Conservation (phyloP, 1,140 invertebrate genomes). For the Platorchestia sp. region DNA sequence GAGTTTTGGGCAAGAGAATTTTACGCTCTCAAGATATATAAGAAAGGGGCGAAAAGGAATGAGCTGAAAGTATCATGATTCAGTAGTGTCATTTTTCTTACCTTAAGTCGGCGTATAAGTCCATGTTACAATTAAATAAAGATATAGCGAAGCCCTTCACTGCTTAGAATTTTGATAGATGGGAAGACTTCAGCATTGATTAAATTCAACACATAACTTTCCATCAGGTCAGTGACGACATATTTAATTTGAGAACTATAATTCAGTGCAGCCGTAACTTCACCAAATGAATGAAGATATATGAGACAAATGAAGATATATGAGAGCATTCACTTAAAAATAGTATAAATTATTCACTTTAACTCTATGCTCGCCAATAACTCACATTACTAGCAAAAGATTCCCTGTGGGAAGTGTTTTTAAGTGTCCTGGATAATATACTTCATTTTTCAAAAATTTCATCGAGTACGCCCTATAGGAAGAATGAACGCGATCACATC, state of each 20-base stretch:
- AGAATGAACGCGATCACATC: not conserved
- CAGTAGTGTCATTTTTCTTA: not conserved
- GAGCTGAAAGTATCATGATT: not conserved
- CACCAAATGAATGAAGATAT: too few relatives aligned
- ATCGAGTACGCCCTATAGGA: not conserved
- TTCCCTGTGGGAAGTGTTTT: not conserved
- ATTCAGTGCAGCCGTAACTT: too few relatives aligned
- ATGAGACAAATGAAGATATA: too few relatives aligned
- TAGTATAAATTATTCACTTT: too few relatives aligned
- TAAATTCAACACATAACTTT: not conserved
- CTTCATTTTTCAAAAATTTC: not conserved
- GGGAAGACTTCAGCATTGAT: not conserved
- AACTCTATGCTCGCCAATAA: too few relatives aligned
- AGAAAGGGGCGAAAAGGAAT: not conserved
- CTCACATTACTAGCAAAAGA: not conserved
- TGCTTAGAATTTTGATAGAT: not conserved
- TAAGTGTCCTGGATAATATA: not conserved
- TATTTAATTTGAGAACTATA: too few relatives aligned
- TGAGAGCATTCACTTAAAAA: too few relatives aligned
- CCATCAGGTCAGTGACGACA: too few relatives aligned
- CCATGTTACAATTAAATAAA: not conserved
- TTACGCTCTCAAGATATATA: not conserved
- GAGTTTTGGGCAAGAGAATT: not conserved
- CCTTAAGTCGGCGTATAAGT: not conserved
- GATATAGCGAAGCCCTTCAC: not conserved